A percentile compares a stretch with the other conserved stretches of the same genome.
Evolutionary conservation across 2,888 invertebrate genomes (phyloP).

Genomic region (Anticlea derivata): DNA sequence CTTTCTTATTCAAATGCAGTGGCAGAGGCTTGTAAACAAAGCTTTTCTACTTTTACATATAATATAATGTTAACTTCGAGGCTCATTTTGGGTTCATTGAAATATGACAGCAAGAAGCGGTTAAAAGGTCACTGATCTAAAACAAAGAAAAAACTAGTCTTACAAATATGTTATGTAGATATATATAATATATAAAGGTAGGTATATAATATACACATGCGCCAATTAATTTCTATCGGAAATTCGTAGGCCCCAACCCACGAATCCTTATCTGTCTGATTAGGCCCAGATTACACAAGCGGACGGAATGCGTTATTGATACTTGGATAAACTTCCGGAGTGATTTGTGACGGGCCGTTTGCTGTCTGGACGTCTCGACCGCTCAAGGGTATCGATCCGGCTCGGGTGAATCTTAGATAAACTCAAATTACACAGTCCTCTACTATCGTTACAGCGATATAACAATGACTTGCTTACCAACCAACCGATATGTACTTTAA

Average conservation of each 20-base stretch:
- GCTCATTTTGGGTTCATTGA: too few relatives aligned
- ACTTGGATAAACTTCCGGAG: slow-evolving; percentile 36
- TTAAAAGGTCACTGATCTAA: too few relatives aligned
- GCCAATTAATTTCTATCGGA: slow-evolving; percentile 4
- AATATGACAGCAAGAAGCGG: too few relatives aligned
- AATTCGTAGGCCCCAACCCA: slow-evolving; percentile 1
- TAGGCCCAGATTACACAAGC: slow-evolving; percentile 29
- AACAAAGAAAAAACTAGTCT: too few relatives aligned
- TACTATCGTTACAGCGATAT: neutral
- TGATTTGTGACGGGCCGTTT: slow-evolving; percentile 34
- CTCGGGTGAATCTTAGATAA: slow-evolving; percentile 11
- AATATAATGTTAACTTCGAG: too few relatives aligned
- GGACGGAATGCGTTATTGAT: slow-evolving; percentile 35
- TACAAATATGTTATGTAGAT: too few relatives aligned
- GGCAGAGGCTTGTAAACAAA: too few relatives aligned
- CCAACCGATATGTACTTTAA: too few relatives aligned
- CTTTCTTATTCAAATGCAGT: too few relatives aligned
- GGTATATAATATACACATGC: neutral
- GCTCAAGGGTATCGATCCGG: slow-evolving; percentile 22
- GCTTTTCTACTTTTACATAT: too few relatives aligned
- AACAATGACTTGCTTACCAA: too few relatives aligned
- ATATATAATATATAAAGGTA: too few relatives aligned
- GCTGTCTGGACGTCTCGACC: slow-evolving; percentile 21
- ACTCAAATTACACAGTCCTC: neutral
- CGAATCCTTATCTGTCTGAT: slow-evolving; percentile 32